phyloP scores from a whole-genome alignment of 2,888 invertebrate species.

The Kryphioiulus occultus region DNA sequence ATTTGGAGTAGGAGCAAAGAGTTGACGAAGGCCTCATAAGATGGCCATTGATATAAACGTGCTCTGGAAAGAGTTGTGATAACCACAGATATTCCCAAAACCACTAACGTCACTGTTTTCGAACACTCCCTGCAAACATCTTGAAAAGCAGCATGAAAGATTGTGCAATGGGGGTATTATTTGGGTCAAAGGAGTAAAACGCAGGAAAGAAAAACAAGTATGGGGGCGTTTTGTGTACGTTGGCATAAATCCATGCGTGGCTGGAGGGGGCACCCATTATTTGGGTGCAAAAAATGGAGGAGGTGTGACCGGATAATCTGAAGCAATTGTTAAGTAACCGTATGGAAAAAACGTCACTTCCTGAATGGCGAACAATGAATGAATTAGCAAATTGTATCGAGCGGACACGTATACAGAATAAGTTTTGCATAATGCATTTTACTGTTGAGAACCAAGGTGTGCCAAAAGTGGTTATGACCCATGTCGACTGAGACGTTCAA shows the following conservation, averaged over 20 bases:
- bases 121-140: background rate
- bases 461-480: background rate
- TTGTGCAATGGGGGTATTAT: background rate
- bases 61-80: background rate
- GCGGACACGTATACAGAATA: background rate
- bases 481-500: background rate
- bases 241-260: background rate
- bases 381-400: background rate
- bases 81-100: background rate
- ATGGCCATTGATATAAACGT: background rate
- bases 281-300: background rate
- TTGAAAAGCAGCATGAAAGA: background rate
- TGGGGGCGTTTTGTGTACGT: background rate
- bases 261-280: background rate
- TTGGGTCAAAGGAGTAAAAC: background rate
- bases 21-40: too few species aligned
- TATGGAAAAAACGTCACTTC: background rate
- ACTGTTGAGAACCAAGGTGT: background rate
- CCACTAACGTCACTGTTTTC: background rate
- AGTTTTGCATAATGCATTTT: background rate
- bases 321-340: background rate
- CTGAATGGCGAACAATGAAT: background rate
- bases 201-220: background rate
- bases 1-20: too few species aligned
- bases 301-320: background rate